Base-by-base conservation (phyloP, 2,113 vertebrate genomes). In the Bubo blakistoni region DNA sequence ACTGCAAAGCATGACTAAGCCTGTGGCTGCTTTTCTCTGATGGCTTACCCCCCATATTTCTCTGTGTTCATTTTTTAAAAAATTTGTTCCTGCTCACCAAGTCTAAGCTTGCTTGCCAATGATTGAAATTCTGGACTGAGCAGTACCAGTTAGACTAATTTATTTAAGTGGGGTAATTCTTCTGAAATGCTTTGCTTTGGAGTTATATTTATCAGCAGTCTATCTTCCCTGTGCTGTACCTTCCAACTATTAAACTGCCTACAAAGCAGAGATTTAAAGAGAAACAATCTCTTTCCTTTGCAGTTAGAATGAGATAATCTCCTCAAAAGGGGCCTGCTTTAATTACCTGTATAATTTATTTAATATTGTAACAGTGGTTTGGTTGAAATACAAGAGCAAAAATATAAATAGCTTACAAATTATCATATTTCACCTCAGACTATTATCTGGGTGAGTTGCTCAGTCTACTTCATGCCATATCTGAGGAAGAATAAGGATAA, bases 131-230 rank as follows among this genome's bases (percentile, higher is more conserved):
- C 71, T 88, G 67, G 40, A 78, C 77, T 83, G 30, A 85, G 55
- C 71, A 88, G 36, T 71, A 69, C 66, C 51, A 96, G 55, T 88
- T 88, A 90, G n/a, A 40, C 54, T 82, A 92, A 94, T 90, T 94
- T 92, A 84, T 73, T 95, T 88, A 59, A 87, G 72, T 82, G 29
- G 26, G 47, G 86, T 92, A 91, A 77, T 86, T 81, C 34, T 90
- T 71, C 70, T 71, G 40, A 81, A 90, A 72, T 84, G 65, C 57
- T 94, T 95, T 62, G 30, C 69, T 95, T 89, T 88, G 81, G 46
- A 93, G 36, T 77, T 70, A 26, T 63, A 36, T 86, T 91, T 81
- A 80, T 76, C 70, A 61, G 8, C 27, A 65, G 18, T 76, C 32
- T 81, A 42, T 78, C 63, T 82, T 94, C 42, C 71, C 51, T 63